Conservation (phyloP, 2,797 vertebrate genomes). For the Percopsis omiscomaycus region DNA sequence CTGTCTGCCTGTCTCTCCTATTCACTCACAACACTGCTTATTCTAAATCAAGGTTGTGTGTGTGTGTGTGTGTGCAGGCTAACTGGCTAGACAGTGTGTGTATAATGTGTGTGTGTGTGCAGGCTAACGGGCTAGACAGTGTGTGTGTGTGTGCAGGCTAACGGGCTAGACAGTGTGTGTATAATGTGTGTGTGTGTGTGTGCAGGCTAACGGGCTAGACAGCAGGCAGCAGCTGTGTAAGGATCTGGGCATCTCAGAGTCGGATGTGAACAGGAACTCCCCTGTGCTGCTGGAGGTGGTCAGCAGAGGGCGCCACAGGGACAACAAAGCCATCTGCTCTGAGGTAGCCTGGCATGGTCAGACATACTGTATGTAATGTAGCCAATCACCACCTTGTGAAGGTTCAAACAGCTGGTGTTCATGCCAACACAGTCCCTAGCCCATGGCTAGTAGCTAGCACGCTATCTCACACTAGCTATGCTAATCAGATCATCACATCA, state of each 20-base stretch:
- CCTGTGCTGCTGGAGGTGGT: constrained; percentile 87
- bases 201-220: constrained; percentile 81
- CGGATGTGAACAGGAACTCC: constrained; percentile 74
- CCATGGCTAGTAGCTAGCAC: too few species aligned
- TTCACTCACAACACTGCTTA: neutral
- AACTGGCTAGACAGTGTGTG: too few species aligned
- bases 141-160: neutral
- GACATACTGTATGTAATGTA: too few species aligned
- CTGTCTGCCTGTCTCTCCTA: neutral
- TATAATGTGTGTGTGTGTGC: neutral
- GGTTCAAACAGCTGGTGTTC: too few species aligned
- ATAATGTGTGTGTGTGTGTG: neutral
- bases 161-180: neutral
- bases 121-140: constrained; percentile 81
- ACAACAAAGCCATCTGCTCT: constrained; percentile 38
- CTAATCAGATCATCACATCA: too few species aligned
- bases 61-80: neutral
- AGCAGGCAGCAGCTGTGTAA: constrained; percentile 81
- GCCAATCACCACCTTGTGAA: too few species aligned
- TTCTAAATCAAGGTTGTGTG: neutral
- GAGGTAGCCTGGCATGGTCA: constrained; percentile 66
- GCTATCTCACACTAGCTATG: too few species aligned
- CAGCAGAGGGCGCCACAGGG: constrained; percentile 75
- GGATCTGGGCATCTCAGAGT: constrained; percentile 83
- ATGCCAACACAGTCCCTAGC: too few species aligned